Base-by-base conservation (phyloP, 2,113 vertebrate species). In the Hemiprocne comata region DNA sequence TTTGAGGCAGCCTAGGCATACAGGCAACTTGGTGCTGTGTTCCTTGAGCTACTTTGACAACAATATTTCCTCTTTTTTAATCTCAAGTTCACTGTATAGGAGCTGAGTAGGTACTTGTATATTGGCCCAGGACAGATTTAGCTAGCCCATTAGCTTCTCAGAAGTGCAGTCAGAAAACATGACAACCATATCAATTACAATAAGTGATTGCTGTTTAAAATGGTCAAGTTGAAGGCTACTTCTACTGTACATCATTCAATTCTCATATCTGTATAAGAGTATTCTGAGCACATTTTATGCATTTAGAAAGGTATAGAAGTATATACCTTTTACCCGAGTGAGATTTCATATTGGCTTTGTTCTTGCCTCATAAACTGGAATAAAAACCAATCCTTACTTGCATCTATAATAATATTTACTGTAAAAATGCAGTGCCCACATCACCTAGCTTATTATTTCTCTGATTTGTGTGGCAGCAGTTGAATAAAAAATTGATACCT, bases 11-110 rank as follows among this genome's bases (percentile, higher is more conserved):
- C 12, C 26, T 23, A 3, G 20, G 3, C 13, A 14, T 24, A 5
- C 2, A 13, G 33, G 31, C 1, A 81, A 10, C 17, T 53, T 61
- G 24, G 6, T 57, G 17, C 0, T 2, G 10, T 66, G 20, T 66
- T 85, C 20, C n/a, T 50, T n/a, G 28, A 70, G 28, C 14, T 85
- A 2, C 20, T 79, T 74, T 60, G 46, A 65, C 5, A 55, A 33
- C 9, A 60, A 1, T 16, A 46, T 67, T 74, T 89, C 7, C 12
- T 69, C 62, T n/a, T n/a, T 42, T 77, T 58, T 21, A 48, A 77
- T 71, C n/a, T 71, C 31, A 74, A 8, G 10, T 44, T n/a, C 4
- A 25, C 15, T 31, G 6, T 9, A 19, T 1, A 66, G n/a, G 14
- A 51, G 33, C 31, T 55, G 23, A 46, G 15, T 28, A 55, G 44